A percentile compares a stretch with the other conserved stretches of the same genome.
These are phyloP conservation scores for Cercopithecus petaurista DNA, from an alignment of 2,797 vertebrate species.

Conservation along the genomic window DNA sequence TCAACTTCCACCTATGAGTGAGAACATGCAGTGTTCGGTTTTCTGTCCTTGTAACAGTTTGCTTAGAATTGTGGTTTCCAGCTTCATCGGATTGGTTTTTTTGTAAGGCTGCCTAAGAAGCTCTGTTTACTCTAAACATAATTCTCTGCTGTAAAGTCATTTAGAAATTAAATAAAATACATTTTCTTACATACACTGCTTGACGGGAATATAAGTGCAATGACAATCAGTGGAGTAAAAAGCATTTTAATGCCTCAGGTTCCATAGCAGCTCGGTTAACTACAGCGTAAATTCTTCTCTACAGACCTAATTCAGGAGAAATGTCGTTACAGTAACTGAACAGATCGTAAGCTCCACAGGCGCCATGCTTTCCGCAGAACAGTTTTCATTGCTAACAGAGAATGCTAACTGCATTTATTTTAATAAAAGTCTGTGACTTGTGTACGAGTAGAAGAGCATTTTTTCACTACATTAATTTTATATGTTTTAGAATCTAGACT, in stretches of 20 bases:
- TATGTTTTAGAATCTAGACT: neutral
- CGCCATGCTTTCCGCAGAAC: neutral
- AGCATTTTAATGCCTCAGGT: constrained; percentile 26
- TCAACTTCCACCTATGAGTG: too few species aligned
- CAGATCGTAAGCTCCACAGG: neutral
- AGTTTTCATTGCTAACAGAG: neutral
- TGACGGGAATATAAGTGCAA: constrained; percentile 23
- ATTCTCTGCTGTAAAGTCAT: constrained; percentile 9
- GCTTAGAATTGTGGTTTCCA: too few species aligned
- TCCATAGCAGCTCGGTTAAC: constrained; percentile 21
- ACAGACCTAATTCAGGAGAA: constrained; percentile 9
- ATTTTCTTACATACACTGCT: constrained; percentile 11
- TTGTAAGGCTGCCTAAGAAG: neutral
- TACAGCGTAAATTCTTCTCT: constrained; percentile 31
- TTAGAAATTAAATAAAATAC: constrained; percentile 51
- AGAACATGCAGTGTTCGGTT: neutral
- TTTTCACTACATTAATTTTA: constrained; percentile 53
- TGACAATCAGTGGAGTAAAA: constrained; percentile 41
- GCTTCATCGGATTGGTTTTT: neutral
- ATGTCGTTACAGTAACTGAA: neutral
- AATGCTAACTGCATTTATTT: constrained; percentile 44
- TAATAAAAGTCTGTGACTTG: constrained; percentile 55
- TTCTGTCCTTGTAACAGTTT: neutral
- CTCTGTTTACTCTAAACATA: neutral
- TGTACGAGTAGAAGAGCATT: neutral